Evolutionary conservation across 23 tunicate species (phyloP).

Genomic region (Oikopleura albicans): DNA sequence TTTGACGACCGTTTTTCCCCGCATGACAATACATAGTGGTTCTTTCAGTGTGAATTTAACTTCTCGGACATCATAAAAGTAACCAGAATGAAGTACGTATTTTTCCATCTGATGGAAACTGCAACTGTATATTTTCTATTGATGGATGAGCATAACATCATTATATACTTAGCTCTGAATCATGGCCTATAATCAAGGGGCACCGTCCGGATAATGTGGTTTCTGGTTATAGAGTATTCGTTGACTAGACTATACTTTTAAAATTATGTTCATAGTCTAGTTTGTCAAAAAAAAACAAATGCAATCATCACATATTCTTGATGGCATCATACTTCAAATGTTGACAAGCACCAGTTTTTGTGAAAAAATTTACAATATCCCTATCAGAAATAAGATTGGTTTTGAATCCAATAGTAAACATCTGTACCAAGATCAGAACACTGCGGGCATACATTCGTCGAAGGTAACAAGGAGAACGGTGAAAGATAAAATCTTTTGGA

Average conservation of each 20-base stretch:
- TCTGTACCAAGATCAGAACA: not conserved
- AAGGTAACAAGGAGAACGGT: not conserved
- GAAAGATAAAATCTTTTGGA: too few relatives aligned
- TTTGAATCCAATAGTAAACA: not conserved
- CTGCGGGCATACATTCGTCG: not conserved
- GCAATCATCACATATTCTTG: not conserved
- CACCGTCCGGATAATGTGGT: too few relatives aligned
- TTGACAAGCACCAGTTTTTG: not conserved
- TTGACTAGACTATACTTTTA: too few relatives aligned
- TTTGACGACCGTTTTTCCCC: not conserved
- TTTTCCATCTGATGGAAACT: not conserved
- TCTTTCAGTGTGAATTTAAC: conserved; percentile 1
- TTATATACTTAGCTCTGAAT: too few relatives aligned
- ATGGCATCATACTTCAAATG: not conserved
- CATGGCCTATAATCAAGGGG: too few relatives aligned
- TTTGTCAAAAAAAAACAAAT: too few relatives aligned
- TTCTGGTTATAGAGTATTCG: too few relatives aligned
- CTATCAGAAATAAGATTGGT: not conserved
- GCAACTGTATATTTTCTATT: too few relatives aligned
- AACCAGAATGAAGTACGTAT: not conserved
- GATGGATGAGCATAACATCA: too few relatives aligned
- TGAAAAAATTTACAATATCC: not conserved
- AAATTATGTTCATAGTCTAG: too few relatives aligned
- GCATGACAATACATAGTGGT: not conserved
- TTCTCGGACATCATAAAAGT: not conserved